Conservation (phyloP, 2,113 vertebrate genomes). For the Seriola rivoliana region DNA sequence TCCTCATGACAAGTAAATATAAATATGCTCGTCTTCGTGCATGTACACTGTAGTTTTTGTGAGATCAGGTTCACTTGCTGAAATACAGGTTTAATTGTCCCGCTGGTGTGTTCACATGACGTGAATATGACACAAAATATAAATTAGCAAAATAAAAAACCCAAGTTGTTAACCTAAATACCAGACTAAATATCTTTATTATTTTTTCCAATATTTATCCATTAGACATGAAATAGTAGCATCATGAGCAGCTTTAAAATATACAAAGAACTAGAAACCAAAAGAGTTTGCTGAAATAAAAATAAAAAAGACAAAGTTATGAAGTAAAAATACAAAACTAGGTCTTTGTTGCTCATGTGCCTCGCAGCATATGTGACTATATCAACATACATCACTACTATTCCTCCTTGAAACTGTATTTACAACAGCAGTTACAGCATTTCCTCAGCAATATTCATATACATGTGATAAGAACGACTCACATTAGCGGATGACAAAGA, state of each 20-base stretch:
- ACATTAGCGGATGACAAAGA: not conserved
- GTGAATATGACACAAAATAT: not conserved
- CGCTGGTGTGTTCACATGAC: not conserved
- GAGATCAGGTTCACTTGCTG: too few relatives aligned
- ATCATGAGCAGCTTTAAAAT: conserved; percentile 62
- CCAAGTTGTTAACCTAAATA: not conserved
- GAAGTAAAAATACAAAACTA: conserved; percentile 68
- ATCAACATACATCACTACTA: conserved; percentile 31
- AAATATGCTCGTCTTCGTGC: too few relatives aligned
- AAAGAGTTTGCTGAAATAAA: conserved; percentile 40
- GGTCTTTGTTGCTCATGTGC: conserved; percentile 26
- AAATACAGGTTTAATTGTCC: too few relatives aligned
- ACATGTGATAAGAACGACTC: not conserved
- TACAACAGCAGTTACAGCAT: conserved; percentile 42
- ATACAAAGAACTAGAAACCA: conserved; percentile 69
- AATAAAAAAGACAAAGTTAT: conserved; percentile 28
- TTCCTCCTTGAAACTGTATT: conserved; percentile 47
- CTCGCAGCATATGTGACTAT: conserved; percentile 45
- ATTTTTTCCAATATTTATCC: conserved; percentile 35
- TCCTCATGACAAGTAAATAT: too few relatives aligned
- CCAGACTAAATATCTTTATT: conserved; percentile 71
- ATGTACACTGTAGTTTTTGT: too few relatives aligned
- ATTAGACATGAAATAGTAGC: conserved; percentile 70
- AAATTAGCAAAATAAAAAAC: not conserved
- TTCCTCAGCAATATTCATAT: conserved; percentile 25